Evolutionary conservation across 1,140 invertebrate genomes (phyloP), one percentile per base, ranked within the genome.

Genomic region (Drosophila virilis): DNA sequence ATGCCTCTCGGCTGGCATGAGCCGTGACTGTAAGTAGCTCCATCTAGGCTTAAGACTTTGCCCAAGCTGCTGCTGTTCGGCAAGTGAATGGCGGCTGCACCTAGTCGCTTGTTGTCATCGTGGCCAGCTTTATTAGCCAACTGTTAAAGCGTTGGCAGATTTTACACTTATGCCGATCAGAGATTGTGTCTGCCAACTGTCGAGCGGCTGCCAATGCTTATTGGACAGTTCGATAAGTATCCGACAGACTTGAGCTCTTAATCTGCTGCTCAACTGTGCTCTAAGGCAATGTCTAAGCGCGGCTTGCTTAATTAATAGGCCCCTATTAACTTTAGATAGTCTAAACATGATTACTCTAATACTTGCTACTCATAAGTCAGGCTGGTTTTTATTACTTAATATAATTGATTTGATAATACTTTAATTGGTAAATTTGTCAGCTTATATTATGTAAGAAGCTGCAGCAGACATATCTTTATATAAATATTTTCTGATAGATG

Each of bases 1-100:
- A 96, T 99, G 98, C 93, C 94, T 99, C 42, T 96, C 97, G 42
- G 98, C 99, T 82, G 98, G 98, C 91, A 99, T 99, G 98, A 98
- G 97, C 90, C 95, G 98, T 92, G 98, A 99, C 93, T 99, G 97
- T 98, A 70, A 92, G 91, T 92, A 86, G 55, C 12, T 8, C 32
- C 55, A 48, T 38, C 50, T 59, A 64, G 0, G 22, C 22, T 28
- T 28, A 28, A 28, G 22, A 5, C 3, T 5, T 28, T 28, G 22
- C 22, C 22, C 22, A 28, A 28, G 4, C 22, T 4, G 3, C 22
- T 28, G 22, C 4, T 17, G 17, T 2, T 22, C 22, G 8, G 42
- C 71, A 85, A 85, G 81, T 85, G 82, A 86, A 81, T 70, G 81
- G 46, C 46, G 40, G 6, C 40, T 42, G 40, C 40, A 13, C 40